Evolutionary conservation across 2,888 invertebrate genomes (phyloP).

Genomic region (Sphecodes monilicornis): DNA sequence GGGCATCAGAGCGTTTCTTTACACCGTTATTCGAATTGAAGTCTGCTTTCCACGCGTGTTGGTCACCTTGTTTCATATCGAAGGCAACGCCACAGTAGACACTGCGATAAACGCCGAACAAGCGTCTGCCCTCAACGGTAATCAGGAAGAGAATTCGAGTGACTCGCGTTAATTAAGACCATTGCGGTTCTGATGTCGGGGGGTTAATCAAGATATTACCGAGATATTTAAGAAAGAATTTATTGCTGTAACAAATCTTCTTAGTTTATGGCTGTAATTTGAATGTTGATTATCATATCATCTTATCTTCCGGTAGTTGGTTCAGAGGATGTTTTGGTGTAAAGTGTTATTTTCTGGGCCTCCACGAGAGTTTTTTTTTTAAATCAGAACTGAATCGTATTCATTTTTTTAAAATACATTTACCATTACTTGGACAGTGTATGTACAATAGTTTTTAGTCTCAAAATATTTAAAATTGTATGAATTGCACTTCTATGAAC

Average conservation of each 20-base stretch:
- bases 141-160: conserved; percentile 18
- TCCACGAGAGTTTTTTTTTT: background rate
- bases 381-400: background rate
- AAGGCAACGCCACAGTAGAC: conserved; percentile 17
- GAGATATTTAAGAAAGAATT: background rate
- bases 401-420: background rate
- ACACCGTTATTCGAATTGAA: conserved; percentile 77
- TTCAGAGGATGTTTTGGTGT: background rate
- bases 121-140: conserved; percentile 1
- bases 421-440: background rate
- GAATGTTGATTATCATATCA: background rate
- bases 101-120: background rate
- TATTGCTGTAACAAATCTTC: background rate
- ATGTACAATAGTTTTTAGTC: background rate
- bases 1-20: conserved; percentile 80
- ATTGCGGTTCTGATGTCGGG: conserved; percentile 25
- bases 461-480: background rate
- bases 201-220: conserved; percentile 14
- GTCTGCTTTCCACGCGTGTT: conserved; percentile 58
- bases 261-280: background rate
- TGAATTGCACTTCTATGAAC: too few species aligned
- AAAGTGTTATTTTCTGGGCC: background rate
- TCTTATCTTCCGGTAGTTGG: too few species aligned
- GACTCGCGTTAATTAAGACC: conserved; percentile 47
- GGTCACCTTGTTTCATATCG: conserved; percentile 62